Percentiles rank a stretch among this genome's conserved stretches.
These are phyloP conservation scores for Nesogale talazaci DNA, from an alignment of 2,113 vertebrate genomes.

Conservation along the genomic window DNA sequence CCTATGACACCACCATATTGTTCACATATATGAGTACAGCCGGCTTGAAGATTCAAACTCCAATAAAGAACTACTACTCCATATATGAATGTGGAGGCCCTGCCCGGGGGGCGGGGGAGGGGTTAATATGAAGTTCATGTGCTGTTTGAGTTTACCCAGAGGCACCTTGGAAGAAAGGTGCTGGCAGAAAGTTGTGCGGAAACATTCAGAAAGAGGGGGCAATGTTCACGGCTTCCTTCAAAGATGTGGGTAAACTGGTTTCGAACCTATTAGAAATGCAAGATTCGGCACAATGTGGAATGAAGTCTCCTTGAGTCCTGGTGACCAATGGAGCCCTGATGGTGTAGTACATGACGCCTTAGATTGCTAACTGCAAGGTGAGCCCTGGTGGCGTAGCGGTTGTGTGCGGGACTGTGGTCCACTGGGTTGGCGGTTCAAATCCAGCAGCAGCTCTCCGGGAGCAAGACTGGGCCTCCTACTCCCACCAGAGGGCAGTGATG, in stretches of 20 bases:
- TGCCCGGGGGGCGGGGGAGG: too few relatives aligned
- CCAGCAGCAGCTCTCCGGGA: too few relatives aligned
- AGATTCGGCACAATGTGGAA: not conserved
- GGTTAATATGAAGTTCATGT: not conserved
- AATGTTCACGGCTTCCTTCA: not conserved
- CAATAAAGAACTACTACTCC: not conserved
- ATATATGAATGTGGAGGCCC: not conserved
- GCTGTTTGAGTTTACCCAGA: not conserved
- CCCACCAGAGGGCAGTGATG: too few relatives aligned
- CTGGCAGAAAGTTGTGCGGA: not conserved
- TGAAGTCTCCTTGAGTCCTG: not conserved
- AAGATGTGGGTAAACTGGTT: not conserved
- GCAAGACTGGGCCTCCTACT: too few relatives aligned
- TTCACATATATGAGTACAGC: not conserved
- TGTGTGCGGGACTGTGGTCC: too few relatives aligned
- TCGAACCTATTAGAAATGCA: conserved; percentile 12
- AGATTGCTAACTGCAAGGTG: too few relatives aligned
- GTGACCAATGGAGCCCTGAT: too few relatives aligned
- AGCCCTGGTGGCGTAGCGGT: too few relatives aligned
- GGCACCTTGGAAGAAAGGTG: not conserved
- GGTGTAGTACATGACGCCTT: too few relatives aligned
- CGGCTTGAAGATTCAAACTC: not conserved
- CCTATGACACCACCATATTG: not conserved
- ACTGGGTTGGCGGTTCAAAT: too few relatives aligned
- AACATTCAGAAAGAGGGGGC: not conserved